Percentiles rank a stretch among this genome's conserved stretches.
phyloP scores from a whole-genome alignment of 2,797 vertebrate genomes.

The Falco rusticolus region DNA sequence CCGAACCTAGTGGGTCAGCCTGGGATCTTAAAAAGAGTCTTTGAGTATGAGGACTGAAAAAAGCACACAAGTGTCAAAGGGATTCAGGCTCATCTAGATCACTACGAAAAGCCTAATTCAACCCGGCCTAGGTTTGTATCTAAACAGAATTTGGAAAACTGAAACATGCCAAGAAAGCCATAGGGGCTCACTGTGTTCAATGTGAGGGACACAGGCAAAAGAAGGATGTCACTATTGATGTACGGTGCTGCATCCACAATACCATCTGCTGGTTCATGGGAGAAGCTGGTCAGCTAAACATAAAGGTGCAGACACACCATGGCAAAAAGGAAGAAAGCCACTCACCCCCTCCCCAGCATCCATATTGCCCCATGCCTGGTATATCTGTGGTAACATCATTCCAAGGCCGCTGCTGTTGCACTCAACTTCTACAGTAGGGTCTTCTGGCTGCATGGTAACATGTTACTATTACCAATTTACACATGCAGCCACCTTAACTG shows the following conservation, averaged over 20 bases:
- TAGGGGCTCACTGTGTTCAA: neutral
- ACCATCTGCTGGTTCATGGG: neutral
- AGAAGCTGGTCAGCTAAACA: neutral
- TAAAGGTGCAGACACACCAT: neutral
- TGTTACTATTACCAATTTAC: neutral
- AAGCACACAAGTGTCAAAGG: neutral
- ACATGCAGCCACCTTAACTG: neutral
- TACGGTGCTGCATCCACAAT: neutral
- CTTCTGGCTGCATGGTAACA: neutral
- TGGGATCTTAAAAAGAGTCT: neutral
- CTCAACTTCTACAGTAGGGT: neutral
- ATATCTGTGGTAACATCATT: fast-evolving
- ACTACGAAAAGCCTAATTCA: neutral
- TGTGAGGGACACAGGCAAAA: neutral
- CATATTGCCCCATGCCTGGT: neutral
- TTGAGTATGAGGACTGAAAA: neutral
- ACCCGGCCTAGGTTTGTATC: neutral
- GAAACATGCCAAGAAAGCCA: neutral
- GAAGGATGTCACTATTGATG: neutral
- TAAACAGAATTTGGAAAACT: neutral
- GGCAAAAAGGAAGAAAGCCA: neutral
- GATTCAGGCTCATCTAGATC: neutral
- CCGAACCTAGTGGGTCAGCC: neutral
- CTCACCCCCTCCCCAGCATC: neutral
- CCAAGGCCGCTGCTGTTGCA: neutral